Evolutionary conservation across 2,797 vertebrate species (phyloP).

Genomic region (Pagetopsis macropterus): DNA sequence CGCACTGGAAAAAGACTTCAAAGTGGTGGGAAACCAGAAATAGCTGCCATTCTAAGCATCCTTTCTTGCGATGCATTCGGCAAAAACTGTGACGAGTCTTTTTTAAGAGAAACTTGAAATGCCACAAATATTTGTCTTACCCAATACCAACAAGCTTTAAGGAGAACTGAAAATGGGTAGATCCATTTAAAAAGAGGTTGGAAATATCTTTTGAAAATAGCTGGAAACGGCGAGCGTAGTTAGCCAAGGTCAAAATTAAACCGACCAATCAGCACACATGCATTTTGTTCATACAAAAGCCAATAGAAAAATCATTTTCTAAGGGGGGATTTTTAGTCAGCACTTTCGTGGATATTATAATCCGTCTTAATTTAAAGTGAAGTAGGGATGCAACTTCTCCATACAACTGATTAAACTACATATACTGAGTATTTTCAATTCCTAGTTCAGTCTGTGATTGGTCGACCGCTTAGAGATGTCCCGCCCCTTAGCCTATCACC

Average conservation of each 20-base stretch:
- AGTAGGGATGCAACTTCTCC: neutral
- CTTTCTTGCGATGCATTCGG: neutral
- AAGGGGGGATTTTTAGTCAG: too few species aligned
- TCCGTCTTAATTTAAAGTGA: neutral
- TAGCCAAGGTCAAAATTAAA: neutral
- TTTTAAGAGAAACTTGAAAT: constrained; percentile 6
- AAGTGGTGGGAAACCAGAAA: constrained; percentile 28
- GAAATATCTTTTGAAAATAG: neutral
- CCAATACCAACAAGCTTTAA: neutral
- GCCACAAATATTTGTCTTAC: neutral
- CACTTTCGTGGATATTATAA: neutral
- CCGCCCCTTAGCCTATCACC: too few species aligned
- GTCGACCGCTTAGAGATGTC: too few species aligned
- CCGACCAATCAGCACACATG: neutral
- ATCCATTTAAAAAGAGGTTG: neutral
- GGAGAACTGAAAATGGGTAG: neutral
- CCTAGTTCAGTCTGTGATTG: neutral
- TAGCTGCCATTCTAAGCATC: neutral
- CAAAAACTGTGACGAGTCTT: neutral
- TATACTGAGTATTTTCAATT: neutral
- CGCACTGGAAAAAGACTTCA: constrained; percentile 18
- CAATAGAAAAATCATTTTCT: neutral
- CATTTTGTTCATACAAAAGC: neutral
- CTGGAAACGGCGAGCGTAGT: neutral
- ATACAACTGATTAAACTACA: neutral